A percentile compares a stretch with the other conserved stretches of the same genome.
Evolutionary conservation across 1,140 invertebrate genomes (phyloP).

Genomic region (Spodoptera litura): DNA sequence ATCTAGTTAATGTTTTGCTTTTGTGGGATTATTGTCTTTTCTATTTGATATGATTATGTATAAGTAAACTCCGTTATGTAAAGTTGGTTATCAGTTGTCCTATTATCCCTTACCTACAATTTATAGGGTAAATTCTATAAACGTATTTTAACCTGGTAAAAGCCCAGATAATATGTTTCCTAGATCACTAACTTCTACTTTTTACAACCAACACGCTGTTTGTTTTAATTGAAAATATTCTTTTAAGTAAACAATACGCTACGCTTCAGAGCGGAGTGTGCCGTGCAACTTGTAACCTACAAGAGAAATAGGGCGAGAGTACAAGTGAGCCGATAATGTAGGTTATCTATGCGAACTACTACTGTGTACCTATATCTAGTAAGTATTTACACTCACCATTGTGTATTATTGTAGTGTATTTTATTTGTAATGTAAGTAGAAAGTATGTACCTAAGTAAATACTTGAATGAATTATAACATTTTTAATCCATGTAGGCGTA

Average conservation of each 20-base stretch:
- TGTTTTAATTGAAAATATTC: not conserved
- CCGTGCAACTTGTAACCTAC: constrained; percentile 23
- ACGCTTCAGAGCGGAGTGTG: not conserved
- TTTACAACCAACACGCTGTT: too few species aligned
- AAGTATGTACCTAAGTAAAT: too few species aligned
- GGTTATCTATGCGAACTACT: constrained; percentile 26
- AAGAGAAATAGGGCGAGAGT: constrained; percentile 31
- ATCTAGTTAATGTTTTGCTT: too few species aligned
- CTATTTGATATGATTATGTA: not conserved
- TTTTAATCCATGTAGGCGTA: too few species aligned
- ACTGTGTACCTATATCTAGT: too few species aligned
- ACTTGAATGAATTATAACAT: too few species aligned
- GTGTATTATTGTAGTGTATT: not conserved
- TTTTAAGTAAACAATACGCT: constrained; percentile 2
- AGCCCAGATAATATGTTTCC: too few species aligned
- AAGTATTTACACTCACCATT: not conserved
- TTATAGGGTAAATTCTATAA: not conserved
- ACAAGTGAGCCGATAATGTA: constrained; percentile 23
- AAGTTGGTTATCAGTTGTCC: too few species aligned
- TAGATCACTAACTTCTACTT: too few species aligned
- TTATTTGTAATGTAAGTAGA: not conserved
- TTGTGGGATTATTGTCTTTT: not conserved
- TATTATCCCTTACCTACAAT: too few species aligned
- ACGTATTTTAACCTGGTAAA: not conserved
- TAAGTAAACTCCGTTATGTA: too few species aligned